These are phyloP conservation scores for Galaxea fascicularis DNA, from an alignment of 92 coral and sea anemone species.

Conservation along the genomic window DNA sequence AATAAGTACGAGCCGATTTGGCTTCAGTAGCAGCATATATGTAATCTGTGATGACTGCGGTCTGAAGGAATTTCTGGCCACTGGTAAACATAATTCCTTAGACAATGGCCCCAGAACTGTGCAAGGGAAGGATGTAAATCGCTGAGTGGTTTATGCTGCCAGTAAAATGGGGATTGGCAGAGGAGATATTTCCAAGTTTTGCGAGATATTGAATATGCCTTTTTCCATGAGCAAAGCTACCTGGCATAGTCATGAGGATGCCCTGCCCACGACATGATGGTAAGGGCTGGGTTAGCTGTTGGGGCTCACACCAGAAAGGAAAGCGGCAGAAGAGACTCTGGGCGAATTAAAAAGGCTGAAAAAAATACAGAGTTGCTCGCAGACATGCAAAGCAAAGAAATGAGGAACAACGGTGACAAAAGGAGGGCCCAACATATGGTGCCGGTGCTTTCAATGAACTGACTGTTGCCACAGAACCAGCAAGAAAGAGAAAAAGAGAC, in stretches of 20 bases:
- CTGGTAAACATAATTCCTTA: not conserved
- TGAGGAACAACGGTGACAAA: constrained; percentile 21
- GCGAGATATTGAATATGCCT: constrained; percentile 42
- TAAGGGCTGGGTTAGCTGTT: constrained; percentile 45
- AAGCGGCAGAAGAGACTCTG: too few species aligned
- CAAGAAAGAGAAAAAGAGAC: not conserved
- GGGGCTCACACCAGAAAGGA: too few species aligned
- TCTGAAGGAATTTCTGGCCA: constrained; percentile 1
- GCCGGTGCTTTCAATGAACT: constrained; percentile 34
- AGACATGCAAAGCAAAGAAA: constrained; percentile 53
- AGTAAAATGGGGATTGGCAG: constrained; percentile 9
- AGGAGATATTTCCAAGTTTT: constrained; percentile 48
- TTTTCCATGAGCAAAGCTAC: constrained; percentile 8
- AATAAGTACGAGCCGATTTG: not conserved
- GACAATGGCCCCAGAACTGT: not conserved
- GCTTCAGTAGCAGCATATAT: not conserved
- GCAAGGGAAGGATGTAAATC: constrained; percentile 17
- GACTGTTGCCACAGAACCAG: not conserved
- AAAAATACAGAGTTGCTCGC: constrained; percentile 32
- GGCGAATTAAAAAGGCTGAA: constrained; percentile 24
- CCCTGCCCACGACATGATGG: constrained; percentile 1
- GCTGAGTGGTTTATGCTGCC: constrained; percentile 3
- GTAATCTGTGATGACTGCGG: constrained; percentile 11
- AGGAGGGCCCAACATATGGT: constrained; percentile 20
- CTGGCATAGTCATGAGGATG: constrained; percentile 23